Percentiles rank a stretch among this genome's conserved stretches.
phyloP scores from a whole-genome alignment of 2,888 invertebrate genomes.

The Agelastica alni region DNA sequence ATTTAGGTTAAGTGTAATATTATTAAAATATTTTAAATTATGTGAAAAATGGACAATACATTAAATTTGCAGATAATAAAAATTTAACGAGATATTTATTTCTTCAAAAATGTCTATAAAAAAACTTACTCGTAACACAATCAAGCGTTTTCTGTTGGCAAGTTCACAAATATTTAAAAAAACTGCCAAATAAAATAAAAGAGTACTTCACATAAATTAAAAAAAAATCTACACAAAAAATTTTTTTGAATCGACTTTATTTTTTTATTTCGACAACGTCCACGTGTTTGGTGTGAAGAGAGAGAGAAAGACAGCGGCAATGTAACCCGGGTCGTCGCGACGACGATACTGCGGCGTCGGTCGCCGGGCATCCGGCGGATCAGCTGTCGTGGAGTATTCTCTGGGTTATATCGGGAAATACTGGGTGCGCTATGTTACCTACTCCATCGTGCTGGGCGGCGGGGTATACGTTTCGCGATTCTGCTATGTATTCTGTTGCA shows the following conservation, averaged over 20 bases:
- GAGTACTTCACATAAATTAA: background rate
- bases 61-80: no score
- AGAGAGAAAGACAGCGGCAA: constrained; percentile 1
- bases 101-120: no score
- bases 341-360: constrained; percentile 38
- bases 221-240: background rate
- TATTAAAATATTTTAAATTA: no score
- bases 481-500: constrained; percentile 2
- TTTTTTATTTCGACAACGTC: background rate
- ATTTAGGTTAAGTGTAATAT: no score
- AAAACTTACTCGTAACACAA: background rate
- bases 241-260: constrained; percentile 1
- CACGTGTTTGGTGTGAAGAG: constrained; percentile 13
- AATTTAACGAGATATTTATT: no score
- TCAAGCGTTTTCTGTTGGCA: background rate
- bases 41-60: background rate
- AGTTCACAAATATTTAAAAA: background rate
- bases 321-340: constrained; percentile 42
- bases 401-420: constrained; percentile 38
- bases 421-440: constrained; percentile 31
- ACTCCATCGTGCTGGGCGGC: constrained; percentile 2
- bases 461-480: constrained; percentile 3
- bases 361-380: constrained; percentile 47
- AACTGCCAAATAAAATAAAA: no score
- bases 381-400: constrained; percentile 44